Evolutionary conservation across 2,113 vertebrate genomes (phyloP).

Genomic region (Myrmecophaga tridactyla): DNA sequence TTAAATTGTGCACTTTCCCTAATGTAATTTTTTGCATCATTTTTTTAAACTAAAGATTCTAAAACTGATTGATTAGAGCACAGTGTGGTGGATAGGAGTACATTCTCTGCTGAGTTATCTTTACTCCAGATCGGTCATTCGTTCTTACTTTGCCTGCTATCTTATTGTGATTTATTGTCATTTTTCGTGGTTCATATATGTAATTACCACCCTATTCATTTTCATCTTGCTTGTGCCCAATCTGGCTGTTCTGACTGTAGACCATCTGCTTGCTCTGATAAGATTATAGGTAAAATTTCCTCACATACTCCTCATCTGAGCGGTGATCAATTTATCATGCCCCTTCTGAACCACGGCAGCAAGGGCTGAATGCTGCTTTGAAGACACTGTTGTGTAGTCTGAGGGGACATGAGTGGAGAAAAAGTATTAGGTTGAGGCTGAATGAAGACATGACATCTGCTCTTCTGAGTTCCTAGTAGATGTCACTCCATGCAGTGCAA

Average conservation of each 20-base stretch:
- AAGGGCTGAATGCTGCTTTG: not conserved
- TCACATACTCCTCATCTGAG: not conserved
- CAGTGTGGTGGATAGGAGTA: not conserved
- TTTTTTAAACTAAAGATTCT: not conserved
- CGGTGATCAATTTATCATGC: not conserved
- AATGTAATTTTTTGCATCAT: not conserved
- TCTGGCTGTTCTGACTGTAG: not conserved
- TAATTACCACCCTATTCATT: not conserved
- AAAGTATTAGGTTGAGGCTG: not conserved
- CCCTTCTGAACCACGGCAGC: not conserved
- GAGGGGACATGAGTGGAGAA: too few relatives aligned
- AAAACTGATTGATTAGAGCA: not conserved
- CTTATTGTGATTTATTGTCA: constrained; percentile 6
- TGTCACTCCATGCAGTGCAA: not conserved
- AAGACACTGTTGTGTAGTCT: not conserved
- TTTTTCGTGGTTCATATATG: not conserved
- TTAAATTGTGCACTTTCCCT: not conserved
- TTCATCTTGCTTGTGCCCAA: not conserved
- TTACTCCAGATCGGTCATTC: not conserved
- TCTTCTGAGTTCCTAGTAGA: not conserved
- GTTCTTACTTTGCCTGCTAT: not conserved
- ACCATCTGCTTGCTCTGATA: not conserved
- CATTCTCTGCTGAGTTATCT: not conserved
- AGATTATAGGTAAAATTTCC: not conserved
- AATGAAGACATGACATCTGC: not conserved